Evolutionary conservation across 2,888 invertebrate species (phyloP).

Genomic region (Belgica antarctica): DNA sequence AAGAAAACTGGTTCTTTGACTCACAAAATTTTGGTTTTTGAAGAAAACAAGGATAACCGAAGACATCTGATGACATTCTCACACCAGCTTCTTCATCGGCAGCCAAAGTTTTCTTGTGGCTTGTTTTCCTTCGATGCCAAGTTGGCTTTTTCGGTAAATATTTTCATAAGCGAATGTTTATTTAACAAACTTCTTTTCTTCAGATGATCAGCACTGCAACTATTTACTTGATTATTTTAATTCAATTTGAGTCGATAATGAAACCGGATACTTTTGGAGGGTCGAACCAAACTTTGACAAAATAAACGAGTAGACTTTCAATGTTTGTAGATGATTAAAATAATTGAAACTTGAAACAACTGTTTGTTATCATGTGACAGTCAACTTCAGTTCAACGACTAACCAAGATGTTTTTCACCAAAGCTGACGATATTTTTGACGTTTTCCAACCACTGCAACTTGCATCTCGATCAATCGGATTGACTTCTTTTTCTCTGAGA

Average conservation of each 20-base stretch:
- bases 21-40: neutral
- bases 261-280: neutral
- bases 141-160: neutral
- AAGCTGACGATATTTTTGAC: neutral
- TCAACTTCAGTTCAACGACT: neutral
- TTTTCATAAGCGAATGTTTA: too few species aligned
- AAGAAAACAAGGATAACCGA: neutral
- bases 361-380: neutral
- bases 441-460: neutral
- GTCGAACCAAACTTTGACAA: neutral
- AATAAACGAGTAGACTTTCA: neutral
- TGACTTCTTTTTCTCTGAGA: neutral
- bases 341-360: neutral
- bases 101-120: neutral
- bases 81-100: neutral
- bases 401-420: neutral
- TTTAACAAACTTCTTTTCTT: neutral
- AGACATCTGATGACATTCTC: neutral
- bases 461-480: neutral
- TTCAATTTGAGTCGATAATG: neutral
- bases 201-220: conserved; percentile 4
- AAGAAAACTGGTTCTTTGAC: neutral
- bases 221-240: conserved; percentile 4
- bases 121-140: conserved; percentile 11
- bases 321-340: neutral